Evolutionary conservation across 92 coral and sea anemone species (phyloP).

Genomic region (Porites divaricata): DNA sequence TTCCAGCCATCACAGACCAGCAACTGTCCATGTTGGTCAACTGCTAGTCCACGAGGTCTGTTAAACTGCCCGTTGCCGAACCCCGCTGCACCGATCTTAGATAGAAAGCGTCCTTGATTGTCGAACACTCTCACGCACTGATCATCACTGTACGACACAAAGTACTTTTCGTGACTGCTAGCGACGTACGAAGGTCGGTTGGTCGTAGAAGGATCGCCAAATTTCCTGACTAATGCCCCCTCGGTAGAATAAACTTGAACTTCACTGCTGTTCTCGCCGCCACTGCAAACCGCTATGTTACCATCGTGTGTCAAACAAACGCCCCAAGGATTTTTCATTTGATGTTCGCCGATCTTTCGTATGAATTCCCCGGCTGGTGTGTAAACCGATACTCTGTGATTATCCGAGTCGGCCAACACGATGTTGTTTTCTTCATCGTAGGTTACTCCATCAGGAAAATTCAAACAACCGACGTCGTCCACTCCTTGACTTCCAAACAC

Average conservation of each 20-base stretch:
- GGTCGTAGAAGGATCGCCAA: constrained; percentile 24
- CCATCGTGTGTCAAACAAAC: constrained; percentile 54
- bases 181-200: constrained; percentile 54
- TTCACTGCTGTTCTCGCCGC: constrained; percentile 37
- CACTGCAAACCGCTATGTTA: constrained; percentile 60
- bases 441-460: constrained; percentile 65
- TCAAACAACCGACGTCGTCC: constrained; percentile 39
- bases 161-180: constrained; percentile 50
- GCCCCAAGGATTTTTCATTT: constrained; percentile 59
- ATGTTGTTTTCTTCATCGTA: constrained; percentile 48
- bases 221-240: constrained; percentile 38
- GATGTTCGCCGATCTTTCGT: constrained; percentile 44
- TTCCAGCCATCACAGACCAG: constrained; percentile 58
- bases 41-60: constrained; percentile 57
- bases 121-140: constrained; percentile 55
- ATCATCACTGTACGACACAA: constrained; percentile 59
- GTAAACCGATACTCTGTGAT: constrained; percentile 60
- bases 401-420: constrained; percentile 70
- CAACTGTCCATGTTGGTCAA: constrained; percentile 39
- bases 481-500: constrained; percentile 58
- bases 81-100: constrained; percentile 34
- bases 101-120: constrained; percentile 30
- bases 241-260: constrained; percentile 50
- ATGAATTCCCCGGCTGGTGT: constrained; percentile 47
- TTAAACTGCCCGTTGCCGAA: constrained; percentile 30